Conservation (phyloP, 2,888 invertebrate species). For the Eilema depressum region DNA sequence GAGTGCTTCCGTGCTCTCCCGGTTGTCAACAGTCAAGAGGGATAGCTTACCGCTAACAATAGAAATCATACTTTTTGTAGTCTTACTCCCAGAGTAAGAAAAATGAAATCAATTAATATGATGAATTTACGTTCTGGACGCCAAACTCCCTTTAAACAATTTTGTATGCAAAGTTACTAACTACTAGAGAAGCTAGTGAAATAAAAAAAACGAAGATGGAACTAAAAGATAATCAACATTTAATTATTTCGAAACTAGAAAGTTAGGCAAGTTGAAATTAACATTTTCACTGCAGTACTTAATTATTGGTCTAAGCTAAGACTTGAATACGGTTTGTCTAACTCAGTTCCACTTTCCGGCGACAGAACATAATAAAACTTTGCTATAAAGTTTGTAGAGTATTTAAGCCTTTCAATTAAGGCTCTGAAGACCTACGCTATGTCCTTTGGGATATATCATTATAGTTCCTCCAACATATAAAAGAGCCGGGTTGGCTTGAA, state of each 20-base stretch:
- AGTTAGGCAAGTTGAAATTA: conserved; percentile 6
- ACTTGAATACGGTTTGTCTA: conserved; percentile 20
- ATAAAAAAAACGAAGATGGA: not conserved
- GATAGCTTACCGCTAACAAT: no score
- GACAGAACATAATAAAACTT: conserved; percentile 19
- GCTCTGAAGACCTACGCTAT: conserved; percentile 3
- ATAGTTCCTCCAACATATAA: not conserved
- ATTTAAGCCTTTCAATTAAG: conserved; percentile 20
- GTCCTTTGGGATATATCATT: conserved; percentile 1
- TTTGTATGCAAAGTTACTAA: not conserved
- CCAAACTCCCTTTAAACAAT: not conserved
- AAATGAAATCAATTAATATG: not conserved
- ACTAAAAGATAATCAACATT: not conserved
- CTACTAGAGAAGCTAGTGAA: not conserved
- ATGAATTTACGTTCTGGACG: not conserved
- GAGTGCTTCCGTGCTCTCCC: no score
- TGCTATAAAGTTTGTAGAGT: conserved; percentile 21
- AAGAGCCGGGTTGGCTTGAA: not conserved
- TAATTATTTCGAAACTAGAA: not conserved
- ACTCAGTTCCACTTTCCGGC: not conserved
- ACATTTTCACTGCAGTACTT: conserved; percentile 1
- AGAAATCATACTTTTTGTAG: no score
- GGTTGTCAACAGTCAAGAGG: no score
- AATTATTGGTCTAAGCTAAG: conserved; percentile 8
- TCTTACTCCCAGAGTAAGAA: no score